Evolutionary conservation across 2,113 vertebrate genomes (phyloP).

Genomic region (Alexandromys fortis): DNA sequence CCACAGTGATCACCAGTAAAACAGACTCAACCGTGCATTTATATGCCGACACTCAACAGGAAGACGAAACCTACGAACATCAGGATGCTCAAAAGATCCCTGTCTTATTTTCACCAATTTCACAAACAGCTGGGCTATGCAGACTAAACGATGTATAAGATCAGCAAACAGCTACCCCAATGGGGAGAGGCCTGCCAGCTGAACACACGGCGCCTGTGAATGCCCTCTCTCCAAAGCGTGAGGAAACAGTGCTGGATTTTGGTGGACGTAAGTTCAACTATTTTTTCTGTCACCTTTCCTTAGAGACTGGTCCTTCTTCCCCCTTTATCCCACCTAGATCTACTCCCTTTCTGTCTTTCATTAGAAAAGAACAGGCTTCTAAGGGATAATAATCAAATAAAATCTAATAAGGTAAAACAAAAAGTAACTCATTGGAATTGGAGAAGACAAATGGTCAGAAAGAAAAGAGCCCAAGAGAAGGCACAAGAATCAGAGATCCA

Average conservation of each 20-base stretch:
- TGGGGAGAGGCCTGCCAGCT: not conserved
- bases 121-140: not conserved
- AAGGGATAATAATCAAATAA: not conserved
- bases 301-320: not conserved
- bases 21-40: slow-evolving; percentile 35
- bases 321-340: not conserved
- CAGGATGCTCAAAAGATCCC: not conserved
- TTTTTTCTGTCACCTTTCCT: not conserved
- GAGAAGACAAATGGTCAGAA: not conserved
- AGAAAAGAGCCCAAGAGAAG: not conserved
- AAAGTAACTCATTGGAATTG: not conserved
- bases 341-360: not conserved
- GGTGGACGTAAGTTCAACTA: not conserved
- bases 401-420: not conserved
- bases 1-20: slow-evolving; percentile 44
- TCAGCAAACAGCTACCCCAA: not conserved
- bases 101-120: slow-evolving; percentile 24
- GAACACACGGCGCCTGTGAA: not conserved
- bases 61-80: slow-evolving; percentile 49
- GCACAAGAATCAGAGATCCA: not conserved
- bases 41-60: slow-evolving; percentile 32
- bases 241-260: not conserved
- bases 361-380: not conserved
- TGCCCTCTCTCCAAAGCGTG: not conserved
- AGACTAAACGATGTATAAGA: too few relatives aligned